Conservation (phyloP, 1,140 invertebrate species). For the Cheumatopsyche charites region DNA sequence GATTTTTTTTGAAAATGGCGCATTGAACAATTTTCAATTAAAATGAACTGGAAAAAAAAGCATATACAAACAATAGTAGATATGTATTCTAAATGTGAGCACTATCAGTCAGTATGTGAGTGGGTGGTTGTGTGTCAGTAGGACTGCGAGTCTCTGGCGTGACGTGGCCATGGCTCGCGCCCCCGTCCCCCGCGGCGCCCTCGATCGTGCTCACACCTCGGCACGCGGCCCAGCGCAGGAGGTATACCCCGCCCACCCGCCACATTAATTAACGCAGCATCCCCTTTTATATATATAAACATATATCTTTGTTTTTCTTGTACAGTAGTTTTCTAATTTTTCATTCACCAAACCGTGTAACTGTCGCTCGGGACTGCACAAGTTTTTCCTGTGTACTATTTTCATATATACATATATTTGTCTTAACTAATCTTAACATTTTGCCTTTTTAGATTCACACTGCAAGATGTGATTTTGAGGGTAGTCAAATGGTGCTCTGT, state of each 20-base stretch:
- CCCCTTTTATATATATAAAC: slow-evolving; percentile 28
- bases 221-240: slow-evolving; percentile 55
- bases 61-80: too few relatives aligned
- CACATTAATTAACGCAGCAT: slow-evolving; percentile 38
- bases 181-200: slow-evolving; percentile 60
- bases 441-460: slow-evolving; percentile 47
- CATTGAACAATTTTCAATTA: neutral
- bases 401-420: slow-evolving; percentile 46
- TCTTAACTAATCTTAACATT: slow-evolving; percentile 46
- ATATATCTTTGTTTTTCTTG: slow-evolving; percentile 5
- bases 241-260: slow-evolving; percentile 52
- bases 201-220: slow-evolving; percentile 54
- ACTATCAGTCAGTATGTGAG: slow-evolving; percentile 29
- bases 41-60: too few relatives aligned
- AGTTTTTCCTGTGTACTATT: slow-evolving; percentile 48
- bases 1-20: neutral
- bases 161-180: slow-evolving; percentile 63
- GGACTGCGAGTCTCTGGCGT: slow-evolving; percentile 67
- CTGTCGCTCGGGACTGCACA: slow-evolving; percentile 47
- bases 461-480: slow-evolving; percentile 45
- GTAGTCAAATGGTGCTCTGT: slow-evolving; percentile 35
- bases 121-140: slow-evolving; percentile 59
- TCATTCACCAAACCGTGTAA: slow-evolving; percentile 44
- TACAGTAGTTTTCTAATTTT: slow-evolving; percentile 31
- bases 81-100: too few relatives aligned